A percentile compares a stretch with the other conserved stretches of the same genome.
Conservation (phyloP, 2,888 invertebrate genomes). For the Eristalinus sepulchralis region DNA sequence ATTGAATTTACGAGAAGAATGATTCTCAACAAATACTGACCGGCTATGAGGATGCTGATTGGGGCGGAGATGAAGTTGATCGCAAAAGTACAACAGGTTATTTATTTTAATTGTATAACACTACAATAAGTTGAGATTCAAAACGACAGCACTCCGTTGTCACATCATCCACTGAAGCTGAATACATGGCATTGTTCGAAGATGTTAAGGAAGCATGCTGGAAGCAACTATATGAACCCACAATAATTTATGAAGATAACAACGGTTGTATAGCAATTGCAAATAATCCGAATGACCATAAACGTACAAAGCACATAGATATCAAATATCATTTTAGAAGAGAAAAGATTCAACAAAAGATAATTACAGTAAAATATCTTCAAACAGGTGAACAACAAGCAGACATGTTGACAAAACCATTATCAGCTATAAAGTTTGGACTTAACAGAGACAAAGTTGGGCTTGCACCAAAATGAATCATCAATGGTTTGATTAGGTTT, state of each 20-base stretch:
- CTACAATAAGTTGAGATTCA: slow-evolving; percentile 7
- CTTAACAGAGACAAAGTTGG: not conserved
- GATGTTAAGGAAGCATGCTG: slow-evolving; percentile 30
- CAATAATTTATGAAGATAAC: slow-evolving; percentile 42
- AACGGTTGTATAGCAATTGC: slow-evolving; percentile 44
- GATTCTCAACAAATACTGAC: slow-evolving; percentile 38
- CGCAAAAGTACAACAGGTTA: slow-evolving; percentile 62
- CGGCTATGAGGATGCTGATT: slow-evolving; percentile 72
- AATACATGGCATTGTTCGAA: slow-evolving; percentile 31
- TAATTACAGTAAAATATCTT: slow-evolving; percentile 19
- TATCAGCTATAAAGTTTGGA: slow-evolving; percentile 46
- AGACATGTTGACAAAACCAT: slow-evolving; percentile 48
- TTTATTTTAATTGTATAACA: slow-evolving; percentile 24
- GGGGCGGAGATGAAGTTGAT: slow-evolving; percentile 63
- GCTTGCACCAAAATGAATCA: not conserved
- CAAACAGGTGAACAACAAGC: slow-evolving; percentile 60
- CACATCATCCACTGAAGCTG: not conserved
- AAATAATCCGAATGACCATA: slow-evolving; percentile 33
- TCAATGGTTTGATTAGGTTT: slow-evolving; percentile 18
- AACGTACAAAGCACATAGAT: slow-evolving; percentile 20
- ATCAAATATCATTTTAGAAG: slow-evolving; percentile 38
- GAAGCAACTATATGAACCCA: slow-evolving; percentile 29
- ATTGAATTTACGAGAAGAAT: slow-evolving; percentile 15
- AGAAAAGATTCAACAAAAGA: not conserved
- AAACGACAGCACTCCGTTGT: slow-evolving; percentile 19